A percentile compares a stretch with the other conserved stretches of the same genome.
phyloP scores from a whole-genome alignment of 2,888 invertebrate genomes.

The Auanema freiburgensis region DNA sequence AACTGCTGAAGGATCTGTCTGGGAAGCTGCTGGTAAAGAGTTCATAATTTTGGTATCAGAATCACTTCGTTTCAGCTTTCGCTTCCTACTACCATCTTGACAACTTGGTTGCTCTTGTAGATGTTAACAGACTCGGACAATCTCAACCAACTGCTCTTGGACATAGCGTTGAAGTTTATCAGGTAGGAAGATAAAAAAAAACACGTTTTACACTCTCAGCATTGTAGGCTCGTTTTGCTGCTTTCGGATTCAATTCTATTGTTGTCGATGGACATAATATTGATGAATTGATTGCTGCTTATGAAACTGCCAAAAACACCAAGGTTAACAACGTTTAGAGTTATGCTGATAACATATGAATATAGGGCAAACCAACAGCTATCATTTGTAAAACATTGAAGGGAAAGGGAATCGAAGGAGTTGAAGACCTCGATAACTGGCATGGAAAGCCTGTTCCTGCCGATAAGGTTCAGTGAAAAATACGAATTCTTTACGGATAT shows the following conservation, averaged over 20 bases:
- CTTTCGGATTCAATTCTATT: slow-evolving; percentile 72
- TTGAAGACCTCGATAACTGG: slow-evolving; percentile 93
- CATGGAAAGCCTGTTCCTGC: slow-evolving; percentile 85
- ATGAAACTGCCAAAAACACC: slow-evolving; percentile 40
- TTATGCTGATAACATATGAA: neutral
- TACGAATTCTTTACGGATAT: neutral
- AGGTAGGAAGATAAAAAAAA: slow-evolving; percentile 68
- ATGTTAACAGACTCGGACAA: slow-evolving; percentile 94
- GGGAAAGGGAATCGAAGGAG: slow-evolving; percentile 74
- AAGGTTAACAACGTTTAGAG: slow-evolving; percentile 25
- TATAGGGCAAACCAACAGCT: slow-evolving; percentile 78
- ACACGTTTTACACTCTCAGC: neutral
- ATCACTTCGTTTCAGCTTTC: slow-evolving; percentile 72
- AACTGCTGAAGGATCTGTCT: slow-evolving; percentile 82
- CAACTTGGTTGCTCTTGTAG: slow-evolving; percentile 93
- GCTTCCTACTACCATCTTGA: slow-evolving; percentile 91
- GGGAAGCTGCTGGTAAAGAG: slow-evolving; percentile 59
- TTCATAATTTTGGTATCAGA: neutral
- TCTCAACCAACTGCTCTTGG: slow-evolving; percentile 91
- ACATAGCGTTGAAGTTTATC: slow-evolving; percentile 79
- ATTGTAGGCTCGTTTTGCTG: slow-evolving; percentile 52
- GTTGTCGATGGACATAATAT: slow-evolving; percentile 96
- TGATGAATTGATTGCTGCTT: slow-evolving; percentile 75
- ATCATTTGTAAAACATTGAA: slow-evolving; percentile 94
- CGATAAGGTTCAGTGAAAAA: slow-evolving; percentile 35